These are phyloP conservation scores for Cotesia glomerata DNA, from an alignment of 1,140 invertebrate species.

Conservation along the genomic window DNA sequence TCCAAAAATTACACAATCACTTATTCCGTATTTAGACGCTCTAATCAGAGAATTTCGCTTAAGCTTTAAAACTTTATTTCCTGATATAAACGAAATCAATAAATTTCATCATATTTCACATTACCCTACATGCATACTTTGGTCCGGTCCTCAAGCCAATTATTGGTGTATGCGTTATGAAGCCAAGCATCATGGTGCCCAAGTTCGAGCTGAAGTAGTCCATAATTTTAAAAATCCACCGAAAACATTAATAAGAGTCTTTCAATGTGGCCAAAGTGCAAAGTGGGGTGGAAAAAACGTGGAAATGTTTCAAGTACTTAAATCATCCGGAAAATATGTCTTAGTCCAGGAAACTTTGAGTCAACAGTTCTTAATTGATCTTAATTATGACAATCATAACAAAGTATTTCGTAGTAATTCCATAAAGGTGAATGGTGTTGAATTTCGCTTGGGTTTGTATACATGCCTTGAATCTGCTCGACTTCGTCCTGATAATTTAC, in stretches of 20 bases:
- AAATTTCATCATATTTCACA: conserved; percentile 35
- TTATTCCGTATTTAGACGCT: conserved; percentile 33
- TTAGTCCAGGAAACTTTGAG: too few relatives aligned
- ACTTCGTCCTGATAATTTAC: neutral
- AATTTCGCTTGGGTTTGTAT: neutral
- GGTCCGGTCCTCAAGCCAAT: conserved; percentile 26
- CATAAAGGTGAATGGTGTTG: neutral
- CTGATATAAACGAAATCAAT: neutral
- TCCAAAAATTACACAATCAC: conserved; percentile 29
- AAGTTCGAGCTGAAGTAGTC: conserved; percentile 1
- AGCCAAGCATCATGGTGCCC: conserved; percentile 33
- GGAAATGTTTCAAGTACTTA: neutral
- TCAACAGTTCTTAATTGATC: neutral
- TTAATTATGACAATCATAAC: neutral
- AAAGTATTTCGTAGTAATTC: neutral
- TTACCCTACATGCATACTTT: conserved; percentile 25
- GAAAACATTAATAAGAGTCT: too few relatives aligned
- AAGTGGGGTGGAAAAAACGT: too few relatives aligned
- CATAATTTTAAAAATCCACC: conserved; percentile 6
- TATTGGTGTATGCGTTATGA: conserved; percentile 32
- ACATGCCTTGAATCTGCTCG: neutral
- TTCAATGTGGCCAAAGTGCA: too few relatives aligned
- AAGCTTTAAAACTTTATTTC: neutral
- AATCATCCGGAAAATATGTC: too few relatives aligned
- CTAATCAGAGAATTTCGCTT: neutral